Evolutionary conservation across 2,888 invertebrate genomes (phyloP), one percentile per base, ranked within the genome.

Genomic region (Euclidia mi): DNA sequence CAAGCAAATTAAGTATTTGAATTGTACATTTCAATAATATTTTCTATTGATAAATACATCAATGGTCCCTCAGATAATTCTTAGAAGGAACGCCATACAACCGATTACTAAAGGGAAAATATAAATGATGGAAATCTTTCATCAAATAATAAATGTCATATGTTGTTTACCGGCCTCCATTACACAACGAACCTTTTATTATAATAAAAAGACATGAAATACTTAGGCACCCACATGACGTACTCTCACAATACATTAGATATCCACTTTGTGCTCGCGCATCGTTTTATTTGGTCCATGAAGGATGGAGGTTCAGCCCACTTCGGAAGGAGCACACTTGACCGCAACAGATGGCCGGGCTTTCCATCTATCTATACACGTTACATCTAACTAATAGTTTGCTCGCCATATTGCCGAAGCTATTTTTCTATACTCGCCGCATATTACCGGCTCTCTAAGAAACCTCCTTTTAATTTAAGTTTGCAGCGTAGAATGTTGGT

Each of bases 271-370:
- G n/a, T n/a, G n/a, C n/a, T n/a, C n/a, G n/a, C n/a, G n/a, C n/a
- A n/a, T n/a, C n/a, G n/a, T n/a, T n/a, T 88, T 85, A 88, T 87
- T 88, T 78, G 78, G 82, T 80, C 76, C 79, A 81, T 84, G 87
- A 88, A 87, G 79, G 81, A 89, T n/a, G 82, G 82, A 75, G 78
- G 75, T 81, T 81, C 84, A 83, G 84, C 81, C 81, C 82, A 82
- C 83, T 88, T 80, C 76, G 74, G 79, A 77, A 79, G 81, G 78
- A 82, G 85, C 78, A 79, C 84, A 82, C 87, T 87, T 85, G 85
- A 89, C 90, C 90, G 89, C 91, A 91, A 91, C 91, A 91, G 89
- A 92, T 91, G 89, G 88, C 85, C 74, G 71, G 72, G 72, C 79
- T 77, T 71, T 70, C 83, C 78, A 64, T 71, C 77, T 78, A 80